Conservation (phyloP, 2,797 vertebrate genomes). For the Danio aesculapii region DNA sequence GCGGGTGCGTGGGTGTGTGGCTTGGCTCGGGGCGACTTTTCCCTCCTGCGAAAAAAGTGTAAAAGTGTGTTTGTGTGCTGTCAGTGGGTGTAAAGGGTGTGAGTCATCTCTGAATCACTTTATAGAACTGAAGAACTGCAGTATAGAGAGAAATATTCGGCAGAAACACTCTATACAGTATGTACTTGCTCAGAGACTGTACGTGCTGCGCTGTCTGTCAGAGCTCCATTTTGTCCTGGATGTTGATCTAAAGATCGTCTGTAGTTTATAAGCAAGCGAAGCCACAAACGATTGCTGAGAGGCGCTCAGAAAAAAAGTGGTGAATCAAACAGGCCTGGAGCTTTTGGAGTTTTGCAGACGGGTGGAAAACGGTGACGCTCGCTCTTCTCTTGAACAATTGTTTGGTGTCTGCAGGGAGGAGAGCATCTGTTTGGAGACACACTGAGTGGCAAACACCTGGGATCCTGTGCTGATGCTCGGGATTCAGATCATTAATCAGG, state of each 20-base stretch:
- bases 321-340: slow-evolving; percentile 11
- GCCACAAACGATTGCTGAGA: not conserved
- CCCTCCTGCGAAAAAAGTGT: slow-evolving; percentile 74
- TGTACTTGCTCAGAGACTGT: not conserved
- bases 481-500: slow-evolving; percentile 33
- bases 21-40: slow-evolving; percentile 71
- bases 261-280: not conserved
- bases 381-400: slow-evolving; percentile 12
- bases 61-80: slow-evolving; percentile 77
- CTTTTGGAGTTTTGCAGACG: slow-evolving; percentile 13
- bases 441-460: slow-evolving; percentile 33
- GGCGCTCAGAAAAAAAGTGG: not conserved
- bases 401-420: slow-evolving; percentile 25
- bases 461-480: slow-evolving; percentile 9
- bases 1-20: slow-evolving; percentile 74
- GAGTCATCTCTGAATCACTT: slow-evolving; percentile 82
- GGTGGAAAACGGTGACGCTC: not conserved
- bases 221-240: slow-evolving; percentile 4
- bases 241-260: not conserved
- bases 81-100: slow-evolving; percentile 78
- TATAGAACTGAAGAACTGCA: slow-evolving; percentile 55
- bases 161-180: slow-evolving; percentile 28
- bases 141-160: slow-evolving; percentile 40
- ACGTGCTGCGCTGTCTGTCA: not conserved
- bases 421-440: slow-evolving; percentile 34